Evolutionary conservation across 92 coral and sea anemone genomes (phyloP).

Genomic region (Palythoa caribaeorum): DNA sequence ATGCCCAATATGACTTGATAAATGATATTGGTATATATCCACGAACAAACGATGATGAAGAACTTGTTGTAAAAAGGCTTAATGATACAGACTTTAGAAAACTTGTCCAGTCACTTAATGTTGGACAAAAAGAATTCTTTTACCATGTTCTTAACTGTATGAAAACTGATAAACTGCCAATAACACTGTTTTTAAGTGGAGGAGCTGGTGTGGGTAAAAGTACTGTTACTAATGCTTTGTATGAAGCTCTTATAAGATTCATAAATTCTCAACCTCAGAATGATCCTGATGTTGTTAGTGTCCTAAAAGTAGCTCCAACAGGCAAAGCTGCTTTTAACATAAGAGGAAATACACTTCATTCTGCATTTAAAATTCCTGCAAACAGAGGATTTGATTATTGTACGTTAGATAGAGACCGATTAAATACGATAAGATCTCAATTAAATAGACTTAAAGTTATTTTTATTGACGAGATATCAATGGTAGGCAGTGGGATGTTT

Average conservation of each 20-base stretch:
- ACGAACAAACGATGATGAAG: slow-evolving; percentile 49
- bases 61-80: slow-evolving; percentile 38
- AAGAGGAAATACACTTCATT: no score
- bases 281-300: no score
- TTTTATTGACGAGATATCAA: slow-evolving; percentile 61
- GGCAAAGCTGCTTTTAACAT: background rate
- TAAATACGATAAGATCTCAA: slow-evolving; percentile 44
- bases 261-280: no score
- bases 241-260: no score
- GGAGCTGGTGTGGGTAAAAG: no score
- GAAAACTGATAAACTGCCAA: no score
- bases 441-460: no score
- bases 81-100: slow-evolving; percentile 28
- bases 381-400: slow-evolving; percentile 53
- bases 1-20: slow-evolving; percentile 41
- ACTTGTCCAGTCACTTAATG: slow-evolving; percentile 31
- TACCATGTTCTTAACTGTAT: no score
- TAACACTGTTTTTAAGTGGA: no score
- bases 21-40: slow-evolving; percentile 58
- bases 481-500: slow-evolving; percentile 29
- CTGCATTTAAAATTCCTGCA: no score
- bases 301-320: no score
- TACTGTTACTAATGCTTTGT: no score
- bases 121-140: slow-evolving; percentile 15
- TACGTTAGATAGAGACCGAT: slow-evolving; percentile 44